Conservation (phyloP, 2,888 invertebrate species). For the Lepidocyrtinus sp. region DNA sequence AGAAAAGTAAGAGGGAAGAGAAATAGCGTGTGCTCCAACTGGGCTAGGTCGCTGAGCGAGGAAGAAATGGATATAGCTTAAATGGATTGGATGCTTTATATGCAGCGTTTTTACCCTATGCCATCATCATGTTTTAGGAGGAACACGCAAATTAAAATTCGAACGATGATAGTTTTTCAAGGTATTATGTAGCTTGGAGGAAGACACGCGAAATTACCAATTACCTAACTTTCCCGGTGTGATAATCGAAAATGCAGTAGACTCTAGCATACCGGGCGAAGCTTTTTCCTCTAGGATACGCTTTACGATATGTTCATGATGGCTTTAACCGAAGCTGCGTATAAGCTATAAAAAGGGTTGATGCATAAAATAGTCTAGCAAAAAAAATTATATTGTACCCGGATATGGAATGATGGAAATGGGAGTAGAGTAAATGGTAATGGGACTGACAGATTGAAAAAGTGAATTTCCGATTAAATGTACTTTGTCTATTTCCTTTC, state of each 20-base stretch:
- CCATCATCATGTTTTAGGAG: background rate
- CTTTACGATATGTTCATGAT: background rate
- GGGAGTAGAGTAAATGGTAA: background rate
- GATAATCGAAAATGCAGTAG: conserved; percentile 6
- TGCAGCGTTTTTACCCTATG: too few species aligned
- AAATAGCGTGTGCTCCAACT: background rate
- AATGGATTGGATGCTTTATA: conserved; percentile 9
- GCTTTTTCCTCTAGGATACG: background rate
- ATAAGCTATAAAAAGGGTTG: background rate
- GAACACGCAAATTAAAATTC: conserved; percentile 10
- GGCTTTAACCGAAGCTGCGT: background rate
- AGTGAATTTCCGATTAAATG: background rate
- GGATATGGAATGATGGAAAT: background rate
- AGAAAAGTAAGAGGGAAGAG: background rate
- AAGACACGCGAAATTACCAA: background rate
- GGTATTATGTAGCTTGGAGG: background rate
- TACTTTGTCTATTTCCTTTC: background rate
- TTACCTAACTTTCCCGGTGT: conserved; percentile 16
- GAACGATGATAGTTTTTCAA: background rate
- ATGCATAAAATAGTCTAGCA: background rate
- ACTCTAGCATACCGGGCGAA: too few species aligned
- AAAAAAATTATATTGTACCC: background rate
- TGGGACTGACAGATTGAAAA: background rate
- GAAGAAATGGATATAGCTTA: background rate
- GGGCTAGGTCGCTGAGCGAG: background rate